Percentiles rank a stretch among this genome's conserved stretches.
Evolutionary conservation across 2,797 vertebrate species (phyloP).

Genomic region (Cuculus canorus): DNA sequence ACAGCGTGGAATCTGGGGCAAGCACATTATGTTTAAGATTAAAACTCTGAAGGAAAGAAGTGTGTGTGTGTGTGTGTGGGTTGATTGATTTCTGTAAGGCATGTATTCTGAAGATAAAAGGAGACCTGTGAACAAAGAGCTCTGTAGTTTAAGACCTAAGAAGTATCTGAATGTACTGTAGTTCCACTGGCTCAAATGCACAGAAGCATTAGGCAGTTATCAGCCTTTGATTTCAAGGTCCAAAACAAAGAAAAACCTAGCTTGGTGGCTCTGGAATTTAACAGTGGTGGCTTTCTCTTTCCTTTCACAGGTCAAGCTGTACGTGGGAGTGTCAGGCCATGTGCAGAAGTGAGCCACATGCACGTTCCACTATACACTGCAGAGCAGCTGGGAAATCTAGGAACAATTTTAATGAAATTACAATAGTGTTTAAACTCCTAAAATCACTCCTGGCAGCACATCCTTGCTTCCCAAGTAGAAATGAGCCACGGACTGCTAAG

Average conservation of each 20-base stretch:
- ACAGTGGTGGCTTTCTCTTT: not conserved
- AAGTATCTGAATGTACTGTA: not conserved
- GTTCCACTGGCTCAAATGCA: not conserved
- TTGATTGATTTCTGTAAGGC: not conserved
- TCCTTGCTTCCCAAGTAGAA: not conserved
- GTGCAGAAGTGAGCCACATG: not conserved
- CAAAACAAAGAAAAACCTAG: not conserved
- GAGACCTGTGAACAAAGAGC: not conserved
- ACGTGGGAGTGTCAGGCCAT: accelerated
- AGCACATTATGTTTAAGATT: not conserved
- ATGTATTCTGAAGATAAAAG: accelerated
- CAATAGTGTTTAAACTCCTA: not conserved
- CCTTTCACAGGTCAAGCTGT: accelerated
- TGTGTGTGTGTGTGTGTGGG: accelerated
- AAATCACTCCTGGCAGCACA: not conserved
- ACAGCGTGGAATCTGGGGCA: not conserved
- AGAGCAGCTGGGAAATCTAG: not conserved
- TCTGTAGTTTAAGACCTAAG: not conserved
- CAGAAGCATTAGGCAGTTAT: not conserved
- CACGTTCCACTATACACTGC: not conserved
- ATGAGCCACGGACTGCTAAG: not conserved
- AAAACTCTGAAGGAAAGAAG: not conserved
- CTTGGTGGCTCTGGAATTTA: not conserved
- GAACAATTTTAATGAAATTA: not conserved
- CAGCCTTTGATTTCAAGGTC: not conserved